A percentile compares a stretch with the other conserved stretches of the same genome.
phyloP scores from a whole-genome alignment of 2,888 invertebrate genomes.

The Rotaria magnacalcarata region DNA sequence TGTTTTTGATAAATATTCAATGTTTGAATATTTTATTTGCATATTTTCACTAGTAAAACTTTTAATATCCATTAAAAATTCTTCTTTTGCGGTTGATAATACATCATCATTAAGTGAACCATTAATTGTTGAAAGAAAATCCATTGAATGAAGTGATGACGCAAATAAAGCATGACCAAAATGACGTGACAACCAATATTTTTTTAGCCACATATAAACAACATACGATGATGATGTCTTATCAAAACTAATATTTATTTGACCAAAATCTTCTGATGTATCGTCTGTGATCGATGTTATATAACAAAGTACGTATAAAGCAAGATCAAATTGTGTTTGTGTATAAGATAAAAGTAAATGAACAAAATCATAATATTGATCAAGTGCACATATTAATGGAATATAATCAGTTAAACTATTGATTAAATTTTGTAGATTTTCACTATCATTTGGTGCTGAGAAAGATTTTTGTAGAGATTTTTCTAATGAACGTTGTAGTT shows the following conservation, averaged over 20 bases:
- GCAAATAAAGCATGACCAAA: neutral
- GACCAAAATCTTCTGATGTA: slow-evolving; percentile 28
- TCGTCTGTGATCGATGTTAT: slow-evolving; percentile 1
- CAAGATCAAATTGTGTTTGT: neutral
- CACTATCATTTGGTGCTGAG: neutral
- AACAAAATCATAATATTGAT: neutral
- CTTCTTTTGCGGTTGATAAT: neutral
- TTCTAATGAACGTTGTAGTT: slow-evolving; percentile 12
- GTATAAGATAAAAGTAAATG: neutral
- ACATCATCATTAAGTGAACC: neutral
- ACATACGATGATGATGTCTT: neutral
- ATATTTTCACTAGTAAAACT: neutral
- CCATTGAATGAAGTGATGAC: neutral
- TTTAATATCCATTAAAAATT: neutral
- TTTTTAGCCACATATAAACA: slow-evolving; percentile 17
- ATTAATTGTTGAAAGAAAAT: neutral
- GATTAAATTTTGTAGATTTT: neutral
- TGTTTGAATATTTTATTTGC: neutral
- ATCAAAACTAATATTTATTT: neutral
- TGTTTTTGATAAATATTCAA: slow-evolving; percentile 17
- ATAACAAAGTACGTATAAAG: neutral
- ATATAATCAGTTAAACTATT: neutral
- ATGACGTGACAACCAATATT: slow-evolving; percentile 20
- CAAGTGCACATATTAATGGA: slow-evolving; percentile 24
- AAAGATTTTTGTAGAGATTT: neutral